These are phyloP conservation scores for Volucella inanis DNA, from an alignment of 2,888 invertebrate species.

Conservation along the genomic window DNA sequence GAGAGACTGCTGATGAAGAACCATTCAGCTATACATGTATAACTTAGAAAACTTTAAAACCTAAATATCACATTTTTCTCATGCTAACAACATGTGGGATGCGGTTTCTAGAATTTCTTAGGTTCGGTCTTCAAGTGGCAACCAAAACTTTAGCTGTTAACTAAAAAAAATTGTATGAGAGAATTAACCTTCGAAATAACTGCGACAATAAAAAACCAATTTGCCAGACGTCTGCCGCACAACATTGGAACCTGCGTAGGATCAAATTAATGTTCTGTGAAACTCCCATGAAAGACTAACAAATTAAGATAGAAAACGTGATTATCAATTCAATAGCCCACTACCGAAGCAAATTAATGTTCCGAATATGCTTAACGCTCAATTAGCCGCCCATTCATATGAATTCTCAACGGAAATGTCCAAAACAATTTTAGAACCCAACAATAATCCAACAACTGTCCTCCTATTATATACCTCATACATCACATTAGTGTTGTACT, in stretches of 20 bases:
- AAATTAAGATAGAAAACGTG: slow-evolving; percentile 1
- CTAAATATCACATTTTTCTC: too few relatives aligned
- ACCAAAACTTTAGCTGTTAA: too few relatives aligned
- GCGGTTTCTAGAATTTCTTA: too few relatives aligned
- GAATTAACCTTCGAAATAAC: too few relatives aligned
- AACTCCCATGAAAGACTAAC: not conserved
- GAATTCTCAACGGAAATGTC: slow-evolving; percentile 18
- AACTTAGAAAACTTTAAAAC: too few relatives aligned
- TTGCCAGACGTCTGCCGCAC: not conserved
- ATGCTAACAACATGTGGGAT: too few relatives aligned
- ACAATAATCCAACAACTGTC: slow-evolving; percentile 40
- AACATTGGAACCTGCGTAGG: not conserved
- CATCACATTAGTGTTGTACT: slow-evolving; percentile 58
- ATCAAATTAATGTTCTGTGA: not conserved
- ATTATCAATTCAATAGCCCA: slow-evolving; percentile 31
- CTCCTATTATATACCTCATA: slow-evolving; percentile 54
- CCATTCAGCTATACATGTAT: too few relatives aligned
- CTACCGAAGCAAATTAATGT: slow-evolving; percentile 22
- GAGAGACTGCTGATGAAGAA: too few relatives aligned
- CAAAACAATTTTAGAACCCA: slow-evolving; percentile 30
- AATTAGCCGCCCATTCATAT: slow-evolving; percentile 50
- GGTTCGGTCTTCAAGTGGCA: too few relatives aligned
- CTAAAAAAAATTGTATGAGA: too few relatives aligned
- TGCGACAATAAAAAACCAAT: not conserved
- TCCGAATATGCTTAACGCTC: slow-evolving; percentile 26